Base-by-base conservation (phyloP, 2,797 vertebrate genomes). In the Periophthalmus magnuspinnatus region DNA sequence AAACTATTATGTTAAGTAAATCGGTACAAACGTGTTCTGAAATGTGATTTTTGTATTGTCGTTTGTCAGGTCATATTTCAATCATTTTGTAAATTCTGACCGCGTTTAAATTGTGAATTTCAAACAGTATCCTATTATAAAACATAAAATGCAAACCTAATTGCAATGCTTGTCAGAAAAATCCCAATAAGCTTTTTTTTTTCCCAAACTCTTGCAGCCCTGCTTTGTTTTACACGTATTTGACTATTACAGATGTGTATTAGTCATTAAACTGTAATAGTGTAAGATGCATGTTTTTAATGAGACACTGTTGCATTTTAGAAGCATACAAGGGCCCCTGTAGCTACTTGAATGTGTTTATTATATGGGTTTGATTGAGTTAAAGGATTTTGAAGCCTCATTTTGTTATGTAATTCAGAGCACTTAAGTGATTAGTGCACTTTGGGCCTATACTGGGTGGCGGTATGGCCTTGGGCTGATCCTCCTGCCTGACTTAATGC, bases 331-430 rank as follows among this genome's bases (percentile, higher is more conserved):
- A 22, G 6, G 11, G 36, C 36, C 10, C 57, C 34, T 61, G 2
- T 3, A n/a, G 59, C 34, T 21, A 11, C 59, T 60, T 61, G 6
- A 59, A 60, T 16, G 36, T 16, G 22, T 64, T 22, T 32, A 62
- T 64, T 48, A 7, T 64, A 14, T 32, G 7, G 24, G 41, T 22
- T 41, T 62, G 36, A 62, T 62, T 45, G 60, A 62, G 38, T 45
- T 62, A 45, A 45, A 62, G 60, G 60, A 62, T 64, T 63, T 38
- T 64, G 14, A 14, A 16, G 62, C 62, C 22, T 64, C 22, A 32
- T 64, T 79, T 55, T 81, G 14, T 90, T 89, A 90, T 82, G 81
- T 82, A 91, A 91, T 75, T 52, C 78, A 78, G 79, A 77, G 83
- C 67, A 71, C 80, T 69, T 75, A 77, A 74, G 71, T 14, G 75